phyloP scores from a whole-genome alignment of 2,113 vertebrate genomes.

The Candoia aspera region DNA sequence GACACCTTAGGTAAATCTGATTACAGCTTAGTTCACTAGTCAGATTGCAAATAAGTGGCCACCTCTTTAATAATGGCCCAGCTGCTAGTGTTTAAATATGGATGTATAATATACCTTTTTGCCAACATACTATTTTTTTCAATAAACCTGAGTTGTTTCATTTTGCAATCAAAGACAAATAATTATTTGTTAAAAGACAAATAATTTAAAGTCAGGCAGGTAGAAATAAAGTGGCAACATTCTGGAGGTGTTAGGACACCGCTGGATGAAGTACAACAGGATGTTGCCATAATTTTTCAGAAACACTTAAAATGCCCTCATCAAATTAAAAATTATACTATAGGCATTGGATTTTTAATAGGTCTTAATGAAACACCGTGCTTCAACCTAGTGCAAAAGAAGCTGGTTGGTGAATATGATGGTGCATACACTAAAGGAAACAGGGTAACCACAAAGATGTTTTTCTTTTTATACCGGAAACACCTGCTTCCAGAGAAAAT shows the following conservation, averaged over 20 bases:
- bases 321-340: background rate
- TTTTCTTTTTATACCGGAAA: slow-evolving; percentile 84
- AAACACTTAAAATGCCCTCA: background rate
- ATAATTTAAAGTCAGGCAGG: background rate
- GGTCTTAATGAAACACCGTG: background rate
- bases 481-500: slow-evolving; percentile 70
- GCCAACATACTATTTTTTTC: background rate
- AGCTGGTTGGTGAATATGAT: slow-evolving; percentile 44
- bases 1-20: background rate
- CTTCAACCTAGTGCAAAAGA: slow-evolving; percentile 7
- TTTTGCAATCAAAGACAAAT: background rate
- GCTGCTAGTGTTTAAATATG: background rate
- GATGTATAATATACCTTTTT: background rate
- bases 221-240: background rate
- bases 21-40: background rate
- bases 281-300: background rate
- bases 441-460: slow-evolving; percentile 75
- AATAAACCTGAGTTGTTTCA: background rate
- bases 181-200: background rate
- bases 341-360: background rate
- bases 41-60: background rate
- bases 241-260: background rate
- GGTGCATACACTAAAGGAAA: slow-evolving; percentile 25
- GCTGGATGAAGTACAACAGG: background rate
- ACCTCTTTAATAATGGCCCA: background rate